Evolutionary conservation across 2,797 vertebrate genomes (phyloP).

Genomic region (Staurois parvus): DNA sequence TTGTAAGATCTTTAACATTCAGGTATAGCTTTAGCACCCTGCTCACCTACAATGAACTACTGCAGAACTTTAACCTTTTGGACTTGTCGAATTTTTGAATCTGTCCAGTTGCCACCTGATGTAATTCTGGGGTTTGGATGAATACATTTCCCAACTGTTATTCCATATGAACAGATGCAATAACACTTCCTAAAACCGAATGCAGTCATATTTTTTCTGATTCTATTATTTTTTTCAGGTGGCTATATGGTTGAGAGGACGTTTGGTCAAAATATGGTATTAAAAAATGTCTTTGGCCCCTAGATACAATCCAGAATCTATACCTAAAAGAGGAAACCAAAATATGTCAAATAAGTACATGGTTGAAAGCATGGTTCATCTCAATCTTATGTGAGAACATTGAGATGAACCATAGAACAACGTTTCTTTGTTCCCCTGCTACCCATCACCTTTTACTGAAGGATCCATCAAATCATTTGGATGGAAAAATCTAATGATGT

Average conservation of each 20-base stretch:
- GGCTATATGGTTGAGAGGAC: constrained; percentile 2
- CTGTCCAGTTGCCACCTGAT: constrained; percentile 24
- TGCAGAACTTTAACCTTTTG: neutral
- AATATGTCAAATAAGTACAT: neutral
- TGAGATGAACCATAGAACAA: neutral
- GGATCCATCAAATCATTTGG: constrained; percentile 35
- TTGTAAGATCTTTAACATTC: no score
- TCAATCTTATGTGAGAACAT: neutral
- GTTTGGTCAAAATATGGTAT: constrained; percentile 16
- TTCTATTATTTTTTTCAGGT: constrained; percentile 44
- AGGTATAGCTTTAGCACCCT: neutral
- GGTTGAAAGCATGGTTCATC: neutral
- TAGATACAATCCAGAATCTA: neutral
- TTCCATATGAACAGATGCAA: constrained; percentile 15
- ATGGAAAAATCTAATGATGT: constrained; percentile 58
- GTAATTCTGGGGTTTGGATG: neutral
- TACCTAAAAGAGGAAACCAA: constrained; percentile 8
- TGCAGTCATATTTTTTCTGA: constrained; percentile 14
- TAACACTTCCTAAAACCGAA: constrained; percentile 37
- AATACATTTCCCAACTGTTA: constrained; percentile 29
- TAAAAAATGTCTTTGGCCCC: neutral
- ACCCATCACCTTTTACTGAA: constrained; percentile 17
- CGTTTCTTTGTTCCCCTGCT: neutral
- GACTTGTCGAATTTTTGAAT: constrained; percentile 27
- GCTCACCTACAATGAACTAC: constrained; percentile 1